Base-by-base conservation (phyloP, 2,797 vertebrate species). In the Acestrorhynchus altus region DNA sequence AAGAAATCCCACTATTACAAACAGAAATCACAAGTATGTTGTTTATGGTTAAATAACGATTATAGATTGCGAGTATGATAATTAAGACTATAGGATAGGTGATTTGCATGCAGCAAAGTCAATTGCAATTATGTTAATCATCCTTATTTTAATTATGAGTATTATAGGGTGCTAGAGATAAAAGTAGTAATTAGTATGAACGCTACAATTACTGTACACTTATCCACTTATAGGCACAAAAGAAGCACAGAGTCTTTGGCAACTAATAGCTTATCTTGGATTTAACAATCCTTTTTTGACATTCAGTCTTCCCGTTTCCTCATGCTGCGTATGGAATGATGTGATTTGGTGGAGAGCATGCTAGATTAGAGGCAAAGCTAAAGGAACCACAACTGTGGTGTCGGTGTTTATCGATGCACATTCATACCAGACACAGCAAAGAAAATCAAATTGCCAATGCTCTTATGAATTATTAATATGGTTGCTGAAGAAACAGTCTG, bases 121-220 rank as follows among this genome's bases (percentile, higher is more conserved):
- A 51, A 64, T 67, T 54, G 51, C 67, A 81, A 81, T 81, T 77
- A 81, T 76, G 67, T 68, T 78, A 81, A 74, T 76, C 51, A 71
- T 35, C 64, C 74, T 61, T 64, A 40, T 78, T 78, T 61, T 72
- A 78, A 69, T 71, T 52, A 49, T 51, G 13, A 22, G 78, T 67
- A 51, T 75, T 56, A 67, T 56, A 80, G 26, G 35, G 60, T 47
- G 39, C 11, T 28, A 76, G 56, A 22, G 47, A 54, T 57, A 64
- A 20, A 51, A 26, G 12, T n/a, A 22, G 64, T 83, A 77, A 80
- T 83, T 83, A 44, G 39, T 47, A 69, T 77, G 35, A 11, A 26
- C 74, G 54, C 28, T 74, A 78, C n/a, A 78, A 78, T 65, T 68
- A 59, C 26, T 35, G 63, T 46, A 65, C 47, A 76, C 47, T 68